Conservation (phyloP, 2,797 vertebrate genomes). For the Pelochelys cantorii region DNA sequence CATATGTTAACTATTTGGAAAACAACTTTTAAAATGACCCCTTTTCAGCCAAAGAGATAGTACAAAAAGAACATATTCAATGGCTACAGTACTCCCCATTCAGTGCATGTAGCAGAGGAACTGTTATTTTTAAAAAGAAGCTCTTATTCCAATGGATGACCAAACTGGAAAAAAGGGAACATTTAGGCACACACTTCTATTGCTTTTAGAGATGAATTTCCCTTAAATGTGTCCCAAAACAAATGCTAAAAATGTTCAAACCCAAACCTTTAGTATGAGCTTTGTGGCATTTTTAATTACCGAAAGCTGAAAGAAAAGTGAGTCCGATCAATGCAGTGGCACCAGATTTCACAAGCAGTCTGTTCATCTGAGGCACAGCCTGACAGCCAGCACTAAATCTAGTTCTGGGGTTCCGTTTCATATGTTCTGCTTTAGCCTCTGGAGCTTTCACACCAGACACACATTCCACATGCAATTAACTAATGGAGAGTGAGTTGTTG, state of each 20-base stretch:
- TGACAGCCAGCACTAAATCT: constrained; percentile 40
- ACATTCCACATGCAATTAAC: constrained; percentile 71
- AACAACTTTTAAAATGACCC: background rate
- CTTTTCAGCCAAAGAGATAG: background rate
- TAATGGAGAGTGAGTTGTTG: constrained; percentile 58
- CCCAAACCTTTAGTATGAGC: accelerated
- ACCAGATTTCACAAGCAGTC: background rate
- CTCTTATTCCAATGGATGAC: background rate
- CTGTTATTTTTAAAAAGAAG: background rate
- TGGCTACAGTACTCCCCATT: background rate
- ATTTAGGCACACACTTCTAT: accelerated
- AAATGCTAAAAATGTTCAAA: accelerated
- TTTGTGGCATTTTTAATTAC: constrained; percentile 15
- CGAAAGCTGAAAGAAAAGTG: background rate
- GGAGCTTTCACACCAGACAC: constrained; percentile 55
- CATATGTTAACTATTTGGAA: background rate
- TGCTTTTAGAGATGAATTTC: background rate
- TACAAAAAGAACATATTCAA: background rate
- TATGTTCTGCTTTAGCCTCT: constrained; percentile 49
- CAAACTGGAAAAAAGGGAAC: background rate
- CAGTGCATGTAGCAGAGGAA: background rate
- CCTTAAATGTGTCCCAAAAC: accelerated
- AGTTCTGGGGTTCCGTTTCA: constrained; percentile 17
- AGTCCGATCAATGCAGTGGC: background rate
- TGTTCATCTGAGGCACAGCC: background rate